Conservation (phyloP, 2,888 invertebrate species). For the Hirtodrosophila confusa region DNA sequence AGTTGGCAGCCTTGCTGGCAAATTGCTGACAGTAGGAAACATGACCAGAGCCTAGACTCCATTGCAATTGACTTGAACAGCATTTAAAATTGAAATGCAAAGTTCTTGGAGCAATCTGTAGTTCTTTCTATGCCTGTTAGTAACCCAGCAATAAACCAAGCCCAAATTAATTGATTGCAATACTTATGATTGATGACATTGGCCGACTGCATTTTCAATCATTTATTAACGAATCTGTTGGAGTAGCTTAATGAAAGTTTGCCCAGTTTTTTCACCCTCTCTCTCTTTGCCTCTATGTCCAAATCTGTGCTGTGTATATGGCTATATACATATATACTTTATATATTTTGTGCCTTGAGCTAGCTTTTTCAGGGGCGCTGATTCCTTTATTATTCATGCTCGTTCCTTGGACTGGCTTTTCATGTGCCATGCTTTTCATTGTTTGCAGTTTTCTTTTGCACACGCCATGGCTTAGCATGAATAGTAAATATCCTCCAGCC, state of each 20-base stretch:
- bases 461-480: constrained; percentile 73
- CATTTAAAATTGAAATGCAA: constrained; percentile 61
- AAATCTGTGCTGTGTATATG: background rate
- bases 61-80: constrained; percentile 63
- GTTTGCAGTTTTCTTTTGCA: constrained; percentile 74
- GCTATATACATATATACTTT: constrained; percentile 4
- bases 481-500: constrained; percentile 63
- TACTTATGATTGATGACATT: constrained; percentile 73
- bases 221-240: constrained; percentile 71
- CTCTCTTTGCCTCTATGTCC: constrained; percentile 1
- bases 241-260: constrained; percentile 70
- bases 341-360: constrained; percentile 51
- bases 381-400: constrained; percentile 71
- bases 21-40: constrained; percentile 55
- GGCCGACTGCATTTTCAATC: constrained; percentile 65
- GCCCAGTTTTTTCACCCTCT: constrained; percentile 14
- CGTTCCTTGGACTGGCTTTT: constrained; percentile 58
- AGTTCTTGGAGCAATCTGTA: background rate
- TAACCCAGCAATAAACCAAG: constrained; percentile 55
- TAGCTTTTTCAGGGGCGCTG: constrained; percentile 68
- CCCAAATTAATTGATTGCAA: constrained; percentile 71
- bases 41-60: constrained; percentile 40
- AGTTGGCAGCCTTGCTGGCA: constrained; percentile 46
- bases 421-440: constrained; percentile 61
- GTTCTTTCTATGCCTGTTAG: constrained; percentile 7